Base-by-base conservation (phyloP, 2,797 vertebrate species). In the Champsocephalus gunnari region DNA sequence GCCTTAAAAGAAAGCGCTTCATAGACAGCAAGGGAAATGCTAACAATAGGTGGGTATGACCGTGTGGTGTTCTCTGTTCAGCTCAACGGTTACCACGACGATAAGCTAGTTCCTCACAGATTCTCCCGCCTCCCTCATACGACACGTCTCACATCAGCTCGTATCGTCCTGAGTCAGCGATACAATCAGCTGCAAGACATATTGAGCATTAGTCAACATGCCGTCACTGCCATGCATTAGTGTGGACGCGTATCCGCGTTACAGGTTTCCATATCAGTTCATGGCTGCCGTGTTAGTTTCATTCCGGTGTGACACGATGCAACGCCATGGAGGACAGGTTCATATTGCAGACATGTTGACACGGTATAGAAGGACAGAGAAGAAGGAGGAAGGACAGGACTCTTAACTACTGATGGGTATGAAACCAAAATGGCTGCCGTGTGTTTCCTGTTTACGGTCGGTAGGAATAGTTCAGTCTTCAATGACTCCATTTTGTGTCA, bases 181-280 rank as follows among this genome's bases (percentile, higher is more conserved):
- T 47, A 11, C n/a, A 48, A 50, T 54, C 77, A 68, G 54, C 74
- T 44, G 68, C 66, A 34, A 57, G 16, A 34, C 28, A 49, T 38
- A 8, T 2, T 3, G 17, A 73, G 69, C 68, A 21, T 90, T 81
- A 88, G 89, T 87, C 88, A 77, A 6, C 61, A 69, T 24, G 73
- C 62, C 8, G 47, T 72, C 85, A 88, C 76, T 53, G 71, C 5
- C 91, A 83, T 90, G 90, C 91, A 75, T 0, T 11, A 49, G 19
- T 21, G 11, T 1, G 1, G 51, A 75, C 41, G 68, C 44, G 53
- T 47, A 9, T 68, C 49, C 49, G 70, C 24, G 12, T 61, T 48
- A 66, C 16, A 63, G 9, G 2, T 47, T 70, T 66, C 59, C 60
- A 12, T 44, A 47, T 21, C 16, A 34, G 13, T 12, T 41, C 8